Evolutionary conservation across 2,888 invertebrate species (phyloP), one percentile per base, ranked within the genome.

Genomic region (Yponomeuta cagnagella): DNA sequence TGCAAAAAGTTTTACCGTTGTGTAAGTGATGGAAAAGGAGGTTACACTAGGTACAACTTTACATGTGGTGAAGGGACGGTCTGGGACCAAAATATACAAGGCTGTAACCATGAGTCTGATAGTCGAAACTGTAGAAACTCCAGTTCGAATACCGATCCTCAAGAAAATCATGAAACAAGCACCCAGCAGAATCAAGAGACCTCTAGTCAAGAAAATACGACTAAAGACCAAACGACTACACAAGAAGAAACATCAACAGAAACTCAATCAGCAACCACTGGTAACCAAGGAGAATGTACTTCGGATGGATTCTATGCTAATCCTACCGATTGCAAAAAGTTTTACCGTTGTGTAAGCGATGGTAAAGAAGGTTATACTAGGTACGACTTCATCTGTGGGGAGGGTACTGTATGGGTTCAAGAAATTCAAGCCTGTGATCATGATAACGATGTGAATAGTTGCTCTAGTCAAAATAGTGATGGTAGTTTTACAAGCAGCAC

Each of bases 51-150:
- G 78, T 93, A 93, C 76, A 91, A 93, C 64, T 94, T 93, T 77
- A 80, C 82, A 33, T 94, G 94, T 77, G 93, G 93, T 5, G 88
- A 90, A 69, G 94, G 93, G 48, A 94, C 94, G 5, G 93, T 93
- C 64, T 94, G 94, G 94, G 93, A 93, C 77, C 72, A 64, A 70
- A 69, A 75, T 70, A 70, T 74, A 52, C 72, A 72, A 72, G 71
- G 74, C 63, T 69, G 91, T 76, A 84, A 89, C 76, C 83, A 86
- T 75, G 84, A 86, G 63, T 65, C 64, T 30, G 31, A 63, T 23
- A 70, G 48, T 48, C 48, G 66, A 43, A 43, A 43, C 43, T 69
- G n/a, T 2, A 43, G 74, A 68, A 73, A 74, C n/a, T 43, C 43
- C 43, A 43, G 43, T 43, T 43, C 43, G 0, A 43, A 43, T 43